A percentile compares a stretch with the other conserved stretches of the same genome.
Evolutionary conservation across 2,113 vertebrate species (phyloP).

Genomic region (Silurus meridionalis): DNA sequence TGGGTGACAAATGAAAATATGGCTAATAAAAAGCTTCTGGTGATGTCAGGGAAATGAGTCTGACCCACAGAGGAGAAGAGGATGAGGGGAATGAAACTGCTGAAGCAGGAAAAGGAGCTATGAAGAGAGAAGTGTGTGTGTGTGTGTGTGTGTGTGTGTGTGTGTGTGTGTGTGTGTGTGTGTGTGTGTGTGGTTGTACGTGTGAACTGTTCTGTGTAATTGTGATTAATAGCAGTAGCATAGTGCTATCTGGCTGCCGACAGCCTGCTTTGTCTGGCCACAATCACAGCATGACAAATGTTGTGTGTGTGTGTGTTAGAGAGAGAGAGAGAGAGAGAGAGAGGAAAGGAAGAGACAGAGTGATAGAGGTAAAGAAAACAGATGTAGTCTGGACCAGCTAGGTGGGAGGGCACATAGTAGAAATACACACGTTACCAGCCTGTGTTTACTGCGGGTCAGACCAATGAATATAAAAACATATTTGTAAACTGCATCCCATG

Average conservation of each 20-base stretch:
- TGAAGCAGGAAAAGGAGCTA: slow-evolving; percentile 4
- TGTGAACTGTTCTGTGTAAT: slow-evolving; percentile 87
- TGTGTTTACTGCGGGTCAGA: slow-evolving; percentile 70
- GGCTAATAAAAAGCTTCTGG: slow-evolving; percentile 74
- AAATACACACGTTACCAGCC: slow-evolving; percentile 85
- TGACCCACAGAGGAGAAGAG: slow-evolving; percentile 78
- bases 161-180: slow-evolving; percentile 52
- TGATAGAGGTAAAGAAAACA: slow-evolving; percentile 79
- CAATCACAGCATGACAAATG: slow-evolving; percentile 97
- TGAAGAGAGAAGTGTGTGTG: slow-evolving; percentile 17
- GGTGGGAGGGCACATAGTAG: slow-evolving; percentile 77
- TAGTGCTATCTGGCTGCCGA: slow-evolving; percentile 90
- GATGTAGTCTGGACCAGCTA: slow-evolving; percentile 92
- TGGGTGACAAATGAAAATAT: slow-evolving; percentile 75
- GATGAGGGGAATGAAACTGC: slow-evolving; percentile 3
- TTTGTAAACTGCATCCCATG: not conserved
- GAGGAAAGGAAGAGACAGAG: not conserved
- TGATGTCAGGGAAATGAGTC: slow-evolving; percentile 63
- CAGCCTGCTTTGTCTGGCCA: slow-evolving; percentile 94
- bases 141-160: slow-evolving; percentile 63
- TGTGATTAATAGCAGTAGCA: slow-evolving; percentile 97
- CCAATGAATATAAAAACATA: slow-evolving; percentile 28
- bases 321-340: not conserved
- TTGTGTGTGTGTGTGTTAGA: slow-evolving; percentile 84
- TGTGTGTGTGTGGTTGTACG: slow-evolving; percentile 59